Base-by-base conservation (phyloP, 2,888 invertebrate genomes). In the Xestia c-nigrum region DNA sequence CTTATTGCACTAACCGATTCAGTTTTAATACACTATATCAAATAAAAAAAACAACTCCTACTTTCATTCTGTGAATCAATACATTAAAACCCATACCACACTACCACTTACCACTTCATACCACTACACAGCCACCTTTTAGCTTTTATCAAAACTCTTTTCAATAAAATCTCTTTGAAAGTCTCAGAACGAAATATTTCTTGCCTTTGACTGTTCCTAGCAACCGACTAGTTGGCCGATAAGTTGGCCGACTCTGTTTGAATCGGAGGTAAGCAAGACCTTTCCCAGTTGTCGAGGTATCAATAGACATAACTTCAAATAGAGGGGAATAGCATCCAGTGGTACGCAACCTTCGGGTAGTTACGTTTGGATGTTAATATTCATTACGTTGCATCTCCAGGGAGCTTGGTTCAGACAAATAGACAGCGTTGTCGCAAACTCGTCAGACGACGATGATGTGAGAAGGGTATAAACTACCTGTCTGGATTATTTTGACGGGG, bases 281-380 rank as follows among this genome's bases (percentile, higher is more conserved):
- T 78, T 81, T 76, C 69, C 38, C 76, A 76, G 75, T 72, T 72
- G 69, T 75, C 59, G 52, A 68, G 66, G 57, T 69, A 79, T 78
- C 76, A 72, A 76, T 74, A 84, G 74, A 72, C 73, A 80, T 86
- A 84, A 83, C 80, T 88, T 83, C 74, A 78, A 81, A 85, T 87
- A 83, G 76, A 84, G 73, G 50, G 72, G 72, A 85, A 82, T 79
- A 77, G 61, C 73, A 75, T 75, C 70, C 67, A 85, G 69, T 52
- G 63, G 80, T 67, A 78, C 67, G 61, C 90, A 90, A 90, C 89
- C 89, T 88, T 89, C 88, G 89, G 90, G 89, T 91, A 83, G 79
- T 87, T 83, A 85, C 83, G 83, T 67, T 81, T 71, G 87, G 91
- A 92, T 93, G 94, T 95, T 95, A 95, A 96, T 96, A 96, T 95